phyloP scores from a whole-genome alignment of 2,113 vertebrate species.

The Pseudonaja textilis region DNA sequence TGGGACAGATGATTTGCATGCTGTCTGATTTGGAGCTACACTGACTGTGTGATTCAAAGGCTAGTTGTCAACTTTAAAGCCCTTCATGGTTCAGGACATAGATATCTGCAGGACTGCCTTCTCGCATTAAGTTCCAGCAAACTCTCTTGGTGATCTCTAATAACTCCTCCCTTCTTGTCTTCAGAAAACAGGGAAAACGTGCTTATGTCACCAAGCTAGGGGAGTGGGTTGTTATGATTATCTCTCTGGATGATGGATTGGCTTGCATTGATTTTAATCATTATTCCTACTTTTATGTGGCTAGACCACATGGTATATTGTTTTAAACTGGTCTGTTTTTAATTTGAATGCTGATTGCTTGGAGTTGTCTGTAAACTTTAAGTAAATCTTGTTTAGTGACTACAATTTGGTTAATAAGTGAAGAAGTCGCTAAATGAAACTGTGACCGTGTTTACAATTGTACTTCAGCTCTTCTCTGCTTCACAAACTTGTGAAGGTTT shows the following conservation, averaged over 20 bases:
- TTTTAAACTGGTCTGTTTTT: neutral
- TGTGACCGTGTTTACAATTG: neutral
- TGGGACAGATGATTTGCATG: neutral
- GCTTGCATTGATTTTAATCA: neutral
- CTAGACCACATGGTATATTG: neutral
- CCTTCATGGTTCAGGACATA: neutral
- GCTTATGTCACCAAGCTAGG: neutral
- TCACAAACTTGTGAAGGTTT: neutral
- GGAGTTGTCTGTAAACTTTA: neutral
- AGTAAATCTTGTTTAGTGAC: neutral
- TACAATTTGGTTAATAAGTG: neutral
- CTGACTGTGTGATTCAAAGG: neutral
- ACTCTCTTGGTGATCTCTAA: neutral
- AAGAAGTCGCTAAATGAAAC: neutral
- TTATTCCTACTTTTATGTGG: neutral
- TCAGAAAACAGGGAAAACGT: neutral
- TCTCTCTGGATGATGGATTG: neutral
- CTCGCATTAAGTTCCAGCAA: neutral
- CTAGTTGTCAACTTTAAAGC: neutral
- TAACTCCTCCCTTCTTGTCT: neutral
- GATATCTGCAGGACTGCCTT: neutral
- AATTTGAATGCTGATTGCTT: neutral
- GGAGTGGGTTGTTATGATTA: neutral
- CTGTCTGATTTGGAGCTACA: neutral
- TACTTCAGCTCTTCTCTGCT: neutral